phyloP scores from a whole-genome alignment of 2,888 invertebrate genomes.

The Heliconius aoede region DNA sequence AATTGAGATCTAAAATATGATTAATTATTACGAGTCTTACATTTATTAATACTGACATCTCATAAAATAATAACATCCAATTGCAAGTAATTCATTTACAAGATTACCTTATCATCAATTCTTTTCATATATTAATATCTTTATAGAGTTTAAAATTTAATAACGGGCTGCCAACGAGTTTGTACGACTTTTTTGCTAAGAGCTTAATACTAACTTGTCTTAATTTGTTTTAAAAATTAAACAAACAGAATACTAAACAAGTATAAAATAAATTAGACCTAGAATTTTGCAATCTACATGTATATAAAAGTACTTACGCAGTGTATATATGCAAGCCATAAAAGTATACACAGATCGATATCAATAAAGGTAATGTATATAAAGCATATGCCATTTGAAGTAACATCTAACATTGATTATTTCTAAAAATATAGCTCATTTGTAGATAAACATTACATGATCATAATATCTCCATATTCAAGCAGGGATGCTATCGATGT shows the following conservation, averaged over 20 bases:
- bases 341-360: not conserved
- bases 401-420: slow-evolving; percentile 20
- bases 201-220: not conserved
- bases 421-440: slow-evolving; percentile 11
- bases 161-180: slow-evolving; percentile 30
- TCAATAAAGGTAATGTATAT: slow-evolving; percentile 3
- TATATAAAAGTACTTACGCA: not conserved
- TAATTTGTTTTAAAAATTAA: not conserved
- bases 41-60: slow-evolving; percentile 43
- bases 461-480: not conserved
- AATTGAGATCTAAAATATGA: slow-evolving; percentile 35
- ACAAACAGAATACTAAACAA: not conserved
- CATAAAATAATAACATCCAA: slow-evolving; percentile 33
- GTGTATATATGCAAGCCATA: slow-evolving; percentile 6
- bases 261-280: not conserved
- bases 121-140: slow-evolving; percentile 13
- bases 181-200: slow-evolving; percentile 36
- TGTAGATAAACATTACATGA: slow-evolving; percentile 5
- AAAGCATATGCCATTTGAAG: slow-evolving; percentile 1
- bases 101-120: slow-evolving; percentile 4
- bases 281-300: not conserved
- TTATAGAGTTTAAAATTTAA: slow-evolving; percentile 6
- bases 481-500: too few relatives aligned
- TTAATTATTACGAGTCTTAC: slow-evolving; percentile 27
- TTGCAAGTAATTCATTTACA: slow-evolving; percentile 21